Base-by-base conservation (phyloP, 1,140 invertebrate genomes). In the Limonius californicus region DNA sequence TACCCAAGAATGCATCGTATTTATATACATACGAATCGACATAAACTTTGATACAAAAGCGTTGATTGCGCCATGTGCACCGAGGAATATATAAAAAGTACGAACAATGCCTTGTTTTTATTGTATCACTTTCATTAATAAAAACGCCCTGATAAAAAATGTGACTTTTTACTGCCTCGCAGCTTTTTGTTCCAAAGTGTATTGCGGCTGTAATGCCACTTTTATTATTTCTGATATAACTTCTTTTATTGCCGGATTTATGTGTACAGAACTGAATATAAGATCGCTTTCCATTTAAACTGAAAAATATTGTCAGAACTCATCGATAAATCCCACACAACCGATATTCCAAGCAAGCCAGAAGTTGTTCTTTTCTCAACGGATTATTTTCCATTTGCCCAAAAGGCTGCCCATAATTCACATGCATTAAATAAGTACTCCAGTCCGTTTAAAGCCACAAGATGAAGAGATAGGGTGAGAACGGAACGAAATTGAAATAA, bases 1-100 rank as follows among this genome's bases (percentile, higher is more conserved):
- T 43, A 56, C 39, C 23, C 60, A 63, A 54, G 61, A 60, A 61
- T 54, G 59, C 66, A 32, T 66, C 57, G 67, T 69, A 65, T 67
- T 67, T 67, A 67, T 67, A 67, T 65, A 65, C 63, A 45, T 62
- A 61, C 35, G 30, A 63, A 61, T 64, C 56, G 55, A 56, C 61
- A 57, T 67, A 67, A 69, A 69, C 64, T 58, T 67, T 69, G 55
- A 58, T 61, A 69, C 67, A 70, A 64, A 70, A 70, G 57, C 23
- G 50, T 61, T 63, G 62, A 68, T 56, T 59, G 61, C 42, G 35
- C 19, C 35, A 14, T 60, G 58, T 59, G 62, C 61, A 62, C 23
- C 23, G 63, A 58, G 23, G 63, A 63, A 62, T 15, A 45, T 12
- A 45, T 45, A 65, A 69, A 67, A n/a, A 27, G 3, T 19, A 47